A percentile compares a stretch with the other conserved stretches of the same genome.
phyloP scores from a whole-genome alignment of 2,113 vertebrate genomes.

The Microcebus lehilahytsara region DNA sequence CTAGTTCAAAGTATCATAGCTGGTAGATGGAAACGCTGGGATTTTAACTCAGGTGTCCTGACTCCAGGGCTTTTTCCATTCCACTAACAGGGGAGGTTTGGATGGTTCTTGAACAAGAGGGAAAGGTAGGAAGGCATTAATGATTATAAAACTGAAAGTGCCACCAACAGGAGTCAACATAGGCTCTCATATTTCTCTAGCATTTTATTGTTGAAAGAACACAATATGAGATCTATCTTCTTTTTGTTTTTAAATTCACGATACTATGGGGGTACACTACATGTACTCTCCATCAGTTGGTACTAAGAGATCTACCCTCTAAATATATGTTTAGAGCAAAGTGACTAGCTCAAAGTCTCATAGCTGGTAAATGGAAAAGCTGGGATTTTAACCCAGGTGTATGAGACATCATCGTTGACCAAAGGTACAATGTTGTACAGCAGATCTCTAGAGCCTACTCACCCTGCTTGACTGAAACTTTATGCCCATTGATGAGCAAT shows the following conservation, averaged over 20 bases:
- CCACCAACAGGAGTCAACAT: background rate
- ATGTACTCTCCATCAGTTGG: no score
- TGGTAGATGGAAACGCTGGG: background rate
- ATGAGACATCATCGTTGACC: background rate
- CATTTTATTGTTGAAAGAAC: background rate
- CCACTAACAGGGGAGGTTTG: background rate
- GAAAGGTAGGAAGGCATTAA: background rate
- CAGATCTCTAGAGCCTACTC: background rate
- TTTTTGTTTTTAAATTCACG: background rate
- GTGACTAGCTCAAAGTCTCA: background rate
- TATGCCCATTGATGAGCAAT: background rate
- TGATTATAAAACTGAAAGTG: background rate
- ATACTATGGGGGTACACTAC: no score
- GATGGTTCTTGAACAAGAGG: background rate
- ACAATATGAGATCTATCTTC: background rate
- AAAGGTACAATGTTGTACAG: background rate
- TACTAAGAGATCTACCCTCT: background rate
- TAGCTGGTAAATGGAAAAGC: background rate
- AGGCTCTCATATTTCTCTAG: background rate
- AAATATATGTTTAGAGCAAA: background rate
- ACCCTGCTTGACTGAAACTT: background rate
- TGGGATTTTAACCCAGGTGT: background rate
- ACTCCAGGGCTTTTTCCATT: background rate
- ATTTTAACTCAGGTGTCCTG: background rate
- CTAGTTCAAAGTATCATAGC: background rate